These are phyloP conservation scores for Girardinus metallicus DNA, from an alignment of 2,797 vertebrate species.

Conservation along the genomic window DNA sequence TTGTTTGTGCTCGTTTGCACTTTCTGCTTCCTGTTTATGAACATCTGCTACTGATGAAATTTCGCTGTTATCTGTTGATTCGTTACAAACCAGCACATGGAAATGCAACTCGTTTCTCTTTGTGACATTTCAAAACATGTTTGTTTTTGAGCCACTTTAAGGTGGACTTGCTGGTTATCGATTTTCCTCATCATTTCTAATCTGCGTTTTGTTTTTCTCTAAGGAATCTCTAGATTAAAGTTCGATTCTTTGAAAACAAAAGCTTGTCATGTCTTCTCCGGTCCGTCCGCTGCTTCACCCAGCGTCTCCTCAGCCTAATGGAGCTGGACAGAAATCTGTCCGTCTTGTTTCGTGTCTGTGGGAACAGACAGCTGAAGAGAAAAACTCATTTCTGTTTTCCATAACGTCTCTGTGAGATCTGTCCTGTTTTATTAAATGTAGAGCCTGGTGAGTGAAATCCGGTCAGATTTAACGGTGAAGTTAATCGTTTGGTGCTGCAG, in stretches of 20 bases:
- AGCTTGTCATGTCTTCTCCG: background rate
- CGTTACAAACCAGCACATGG: too few relatives aligned
- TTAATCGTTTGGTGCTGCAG: constrained; percentile 7
- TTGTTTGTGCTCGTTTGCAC: too few relatives aligned
- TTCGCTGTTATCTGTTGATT: too few relatives aligned
- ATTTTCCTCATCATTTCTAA: background rate
- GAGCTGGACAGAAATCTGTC: background rate
- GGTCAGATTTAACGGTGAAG: background rate
- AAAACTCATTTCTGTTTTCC: background rate
- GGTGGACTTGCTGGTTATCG: background rate
- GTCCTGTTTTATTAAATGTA: too few relatives aligned
- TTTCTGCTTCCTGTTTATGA: too few relatives aligned
- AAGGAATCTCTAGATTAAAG: too few relatives aligned
- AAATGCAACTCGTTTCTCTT: too few relatives aligned
- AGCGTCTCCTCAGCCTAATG: background rate
- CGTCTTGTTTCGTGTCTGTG: background rate
- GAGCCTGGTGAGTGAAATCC: too few relatives aligned
- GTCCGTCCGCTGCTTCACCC: background rate
- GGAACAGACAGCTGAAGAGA: background rate
- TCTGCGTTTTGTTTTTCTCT: background rate
- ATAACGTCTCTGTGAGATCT: background rate
- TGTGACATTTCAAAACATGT: too few relatives aligned
- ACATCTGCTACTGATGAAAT: too few relatives aligned
- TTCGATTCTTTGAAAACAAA: background rate
- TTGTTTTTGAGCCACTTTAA: too few relatives aligned